Conservation (phyloP, 2,797 vertebrate species). For the Vespertilio murinus region DNA sequence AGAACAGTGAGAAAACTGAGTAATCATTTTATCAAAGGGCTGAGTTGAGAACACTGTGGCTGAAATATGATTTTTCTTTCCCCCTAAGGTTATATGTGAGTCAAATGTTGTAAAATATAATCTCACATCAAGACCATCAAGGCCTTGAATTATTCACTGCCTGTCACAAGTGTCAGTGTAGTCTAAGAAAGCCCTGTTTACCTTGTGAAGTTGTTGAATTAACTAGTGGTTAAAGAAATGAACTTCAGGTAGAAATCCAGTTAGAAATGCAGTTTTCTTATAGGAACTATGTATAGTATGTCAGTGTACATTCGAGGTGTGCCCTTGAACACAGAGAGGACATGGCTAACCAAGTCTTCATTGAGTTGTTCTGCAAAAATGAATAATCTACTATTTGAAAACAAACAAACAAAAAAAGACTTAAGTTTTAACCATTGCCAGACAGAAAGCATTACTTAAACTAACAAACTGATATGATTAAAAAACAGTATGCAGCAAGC, state of each 20-base stretch:
- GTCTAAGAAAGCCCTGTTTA: constrained; percentile 52
- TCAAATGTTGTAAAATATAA: constrained; percentile 55
- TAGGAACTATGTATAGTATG: not conserved
- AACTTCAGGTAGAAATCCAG: constrained; percentile 54
- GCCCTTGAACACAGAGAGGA: not conserved
- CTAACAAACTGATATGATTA: constrained; percentile 18
- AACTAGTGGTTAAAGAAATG: constrained; percentile 36
- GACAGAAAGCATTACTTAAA: constrained; percentile 21
- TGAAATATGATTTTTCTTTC: constrained; percentile 63
- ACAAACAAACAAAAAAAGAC: not conserved
- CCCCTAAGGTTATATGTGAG: constrained; percentile 55
- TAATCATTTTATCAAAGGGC: constrained; percentile 81
- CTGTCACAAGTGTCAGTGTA: constrained; percentile 50
- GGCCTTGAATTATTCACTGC: constrained; percentile 58
- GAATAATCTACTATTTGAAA: constrained; percentile 17
- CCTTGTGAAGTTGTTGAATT: constrained; percentile 52
- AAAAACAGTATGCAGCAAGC: constrained; percentile 40
- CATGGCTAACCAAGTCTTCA: constrained; percentile 44
- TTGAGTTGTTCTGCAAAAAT: constrained; percentile 46
- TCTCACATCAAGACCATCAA: constrained; percentile 43
- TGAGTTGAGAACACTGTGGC: constrained; percentile 77
- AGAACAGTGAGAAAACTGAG: constrained; percentile 52
- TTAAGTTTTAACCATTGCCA: constrained; percentile 42
- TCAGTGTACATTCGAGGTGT: not conserved
- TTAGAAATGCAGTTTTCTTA: constrained; percentile 34